Base-by-base conservation (phyloP, 2,888 invertebrate species). In the Clistopyga incitator region DNA sequence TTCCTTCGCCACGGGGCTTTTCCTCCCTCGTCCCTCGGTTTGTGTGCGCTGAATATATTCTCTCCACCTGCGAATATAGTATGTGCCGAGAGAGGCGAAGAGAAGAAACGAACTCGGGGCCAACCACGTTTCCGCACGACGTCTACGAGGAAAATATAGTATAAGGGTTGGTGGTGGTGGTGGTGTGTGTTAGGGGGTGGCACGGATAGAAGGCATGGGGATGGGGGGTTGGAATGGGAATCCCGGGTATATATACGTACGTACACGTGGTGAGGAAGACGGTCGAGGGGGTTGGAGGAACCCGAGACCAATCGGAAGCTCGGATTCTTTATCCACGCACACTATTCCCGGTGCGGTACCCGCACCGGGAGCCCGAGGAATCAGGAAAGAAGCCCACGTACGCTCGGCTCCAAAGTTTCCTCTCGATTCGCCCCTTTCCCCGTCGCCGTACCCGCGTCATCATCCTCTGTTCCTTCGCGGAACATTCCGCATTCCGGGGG, bases 261-360 rank as follows among this genome's bases (percentile, higher is more conserved):
- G n/a, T 64, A 56, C 61, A 67, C 82, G 71, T 54, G 71, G 59
- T 54, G 13, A 56, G 61, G 67, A 67, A 81, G 81, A 84, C 77
- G 77, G 52, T 70, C 78, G 78, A 81, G 87, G 89, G 86, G 88
- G 88, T 87, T 86, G 86, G 87, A 85, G 84, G 86, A 86, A 84
- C 82, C 87, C 86, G 78, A 78, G 84, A 92, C 92, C 92, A 92
- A 92, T 92, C 92, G 92, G 92, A 92, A 92, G 92, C 92, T 88
- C 88, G 92, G 90, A 90, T 92, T 92, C 92, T 91, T 92, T 91
- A 91, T 91, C 88, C 90, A 86, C 54, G 78, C 78, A 71, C 50
- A 59, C 74, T 59, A 81, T 74, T 77, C 45, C 83, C 70, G 74
- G 74, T 81, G 77, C 88, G 52, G 89, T 90, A 90, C 29, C 13